Conservation (phyloP, 2,888 invertebrate genomes). For the Anodontia alba region DNA sequence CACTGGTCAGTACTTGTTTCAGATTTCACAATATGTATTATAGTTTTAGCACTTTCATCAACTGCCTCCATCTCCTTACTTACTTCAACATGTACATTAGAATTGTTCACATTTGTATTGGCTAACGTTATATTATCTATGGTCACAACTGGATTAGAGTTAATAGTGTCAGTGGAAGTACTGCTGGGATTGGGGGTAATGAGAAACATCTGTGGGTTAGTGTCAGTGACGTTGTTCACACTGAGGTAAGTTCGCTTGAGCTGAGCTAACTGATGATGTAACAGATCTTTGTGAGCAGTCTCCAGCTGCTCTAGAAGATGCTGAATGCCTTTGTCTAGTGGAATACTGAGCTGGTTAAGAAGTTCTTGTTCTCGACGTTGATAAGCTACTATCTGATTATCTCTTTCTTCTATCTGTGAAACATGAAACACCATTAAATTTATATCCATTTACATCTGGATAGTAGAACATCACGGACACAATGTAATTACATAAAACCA, state of each 20-base stretch:
- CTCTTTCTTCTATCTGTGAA: conserved; percentile 64
- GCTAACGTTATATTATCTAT: background rate
- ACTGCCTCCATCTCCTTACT: background rate
- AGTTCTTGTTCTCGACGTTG: conserved; percentile 71
- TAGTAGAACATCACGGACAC: background rate
- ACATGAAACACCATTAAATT: too few species aligned
- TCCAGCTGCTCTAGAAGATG: conserved; percentile 65
- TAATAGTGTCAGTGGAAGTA: background rate
- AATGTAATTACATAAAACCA: too few species aligned
- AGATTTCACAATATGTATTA: conserved; percentile 1
- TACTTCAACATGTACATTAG: background rate
- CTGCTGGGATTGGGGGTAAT: background rate
- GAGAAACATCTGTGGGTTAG: background rate
- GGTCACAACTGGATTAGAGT: background rate
- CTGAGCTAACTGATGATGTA: conserved; percentile 68
- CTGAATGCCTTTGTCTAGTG: conserved; percentile 65
- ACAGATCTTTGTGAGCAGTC: conserved; percentile 69
- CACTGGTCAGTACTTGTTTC: background rate
- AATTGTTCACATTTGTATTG: background rate
- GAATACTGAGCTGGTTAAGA: conserved; percentile 64
- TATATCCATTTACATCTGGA: too few species aligned
- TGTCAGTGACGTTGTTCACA: background rate
- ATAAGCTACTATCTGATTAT: conserved; percentile 58
- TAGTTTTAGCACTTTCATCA: background rate
- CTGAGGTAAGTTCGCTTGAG: conserved; percentile 58